A percentile compares a stretch with the other conserved stretches of the same genome.
These are phyloP conservation scores for Chascanopsetta lugubris DNA, from an alignment of 2,113 vertebrate species.

Conservation along the genomic window DNA sequence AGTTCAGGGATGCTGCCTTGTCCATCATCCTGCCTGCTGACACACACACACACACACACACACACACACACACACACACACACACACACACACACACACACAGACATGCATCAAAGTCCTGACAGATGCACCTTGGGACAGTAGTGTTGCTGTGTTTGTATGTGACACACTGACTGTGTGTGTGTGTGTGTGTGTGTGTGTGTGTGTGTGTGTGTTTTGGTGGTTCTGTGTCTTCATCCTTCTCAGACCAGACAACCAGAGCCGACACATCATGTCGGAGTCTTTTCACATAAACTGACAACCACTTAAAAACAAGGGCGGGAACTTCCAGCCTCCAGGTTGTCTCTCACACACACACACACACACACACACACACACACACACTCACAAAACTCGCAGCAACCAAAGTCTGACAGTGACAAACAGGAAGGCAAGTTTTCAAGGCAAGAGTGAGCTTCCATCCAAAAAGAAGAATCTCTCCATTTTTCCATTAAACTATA, in stretches of 20 bases:
- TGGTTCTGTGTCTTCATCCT: constrained; percentile 2
- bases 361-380: background rate
- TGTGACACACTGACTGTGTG: constrained; percentile 5
- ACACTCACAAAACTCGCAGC: background rate
- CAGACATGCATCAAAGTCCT: constrained; percentile 20
- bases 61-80: constrained; percentile 26
- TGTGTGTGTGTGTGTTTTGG: constrained; percentile 14
- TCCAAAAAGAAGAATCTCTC: too few species aligned
- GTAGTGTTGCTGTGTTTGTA: constrained; percentile 7
- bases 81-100: constrained; percentile 10
- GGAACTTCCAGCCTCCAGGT: background rate
- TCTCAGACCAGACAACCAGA: background rate
- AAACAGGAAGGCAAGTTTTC: too few species aligned
- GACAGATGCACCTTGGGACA: constrained; percentile 48
- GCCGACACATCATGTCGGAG: background rate
- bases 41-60: constrained; percentile 30
- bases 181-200: constrained; percentile 6
- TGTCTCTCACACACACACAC: background rate
- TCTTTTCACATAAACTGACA: background rate
- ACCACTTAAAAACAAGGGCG: background rate
- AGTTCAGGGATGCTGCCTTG: constrained; percentile 66
- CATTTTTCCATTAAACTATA: too few species aligned
- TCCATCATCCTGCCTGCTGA: constrained; percentile 60
- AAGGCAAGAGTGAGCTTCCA: too few species aligned
- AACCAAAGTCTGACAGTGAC: too few species aligned